Evolutionary conservation across 2,113 vertebrate genomes (phyloP).

Genomic region (Tenrec ecaudatus): DNA sequence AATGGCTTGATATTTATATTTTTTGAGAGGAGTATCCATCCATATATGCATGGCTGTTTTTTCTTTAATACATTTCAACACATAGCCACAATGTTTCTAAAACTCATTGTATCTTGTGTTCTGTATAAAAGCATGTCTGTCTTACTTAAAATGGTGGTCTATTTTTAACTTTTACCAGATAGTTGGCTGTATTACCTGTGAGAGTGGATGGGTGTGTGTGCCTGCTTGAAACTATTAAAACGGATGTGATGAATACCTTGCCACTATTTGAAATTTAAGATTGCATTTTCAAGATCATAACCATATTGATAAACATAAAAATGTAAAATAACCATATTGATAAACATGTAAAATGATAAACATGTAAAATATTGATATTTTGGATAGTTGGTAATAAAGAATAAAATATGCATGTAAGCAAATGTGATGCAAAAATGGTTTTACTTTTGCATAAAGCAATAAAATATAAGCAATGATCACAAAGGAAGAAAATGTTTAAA

Average conservation of each 20-base stretch:
- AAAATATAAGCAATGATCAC: neutral
- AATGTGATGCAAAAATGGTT: neutral
- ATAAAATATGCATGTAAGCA: constrained; percentile 1
- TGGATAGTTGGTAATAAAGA: neutral
- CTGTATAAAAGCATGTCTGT: neutral
- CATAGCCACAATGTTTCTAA: neutral
- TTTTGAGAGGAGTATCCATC: neutral
- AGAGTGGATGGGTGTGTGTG: neutral
- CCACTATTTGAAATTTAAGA: neutral
- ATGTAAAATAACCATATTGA: neutral
- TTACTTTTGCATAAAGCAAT: neutral
- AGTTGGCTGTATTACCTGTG: neutral
- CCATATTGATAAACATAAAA: constrained; percentile 11
- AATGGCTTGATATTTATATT: neutral
- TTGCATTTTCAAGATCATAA: constrained; percentile 15
- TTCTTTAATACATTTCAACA: neutral
- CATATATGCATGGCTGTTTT: neutral
- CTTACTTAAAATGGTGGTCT: neutral
- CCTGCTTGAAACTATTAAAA: neutral
- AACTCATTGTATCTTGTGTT: neutral
- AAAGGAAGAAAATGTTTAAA: neutral
- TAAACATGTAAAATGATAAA: constrained; percentile 28
- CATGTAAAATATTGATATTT: neutral
- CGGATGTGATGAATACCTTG: neutral
- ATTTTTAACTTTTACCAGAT: neutral